These are phyloP conservation scores for Linnaemya tessellans DNA, from an alignment of 2,888 invertebrate species.

Conservation along the genomic window DNA sequence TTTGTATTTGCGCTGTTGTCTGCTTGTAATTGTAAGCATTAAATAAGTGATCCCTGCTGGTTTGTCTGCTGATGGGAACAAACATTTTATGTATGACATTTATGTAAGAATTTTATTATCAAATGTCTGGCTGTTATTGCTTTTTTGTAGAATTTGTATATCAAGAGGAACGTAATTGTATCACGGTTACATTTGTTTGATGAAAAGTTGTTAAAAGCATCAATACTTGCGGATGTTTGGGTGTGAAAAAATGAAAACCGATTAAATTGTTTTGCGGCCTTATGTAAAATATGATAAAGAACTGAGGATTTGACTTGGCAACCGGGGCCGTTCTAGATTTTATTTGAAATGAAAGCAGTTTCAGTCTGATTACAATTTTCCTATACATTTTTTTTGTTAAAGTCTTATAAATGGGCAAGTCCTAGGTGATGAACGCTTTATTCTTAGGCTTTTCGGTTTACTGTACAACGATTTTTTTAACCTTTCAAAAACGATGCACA, in stretches of 20 bases:
- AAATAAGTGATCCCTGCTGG: conserved; percentile 71
- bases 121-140: conserved; percentile 70
- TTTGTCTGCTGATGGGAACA: conserved; percentile 53
- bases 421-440: no score
- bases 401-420: no score
- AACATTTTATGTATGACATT: conserved; percentile 69
- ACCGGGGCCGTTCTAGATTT: no score
- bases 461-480: no score
- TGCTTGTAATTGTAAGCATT: conserved; percentile 54
- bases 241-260: background rate
- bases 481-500: no score
- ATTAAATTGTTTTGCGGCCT: background rate
- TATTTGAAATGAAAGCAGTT: no score
- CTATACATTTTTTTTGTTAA: no score
- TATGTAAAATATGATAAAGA: no score
- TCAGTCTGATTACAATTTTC: no score
- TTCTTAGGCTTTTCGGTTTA: no score
- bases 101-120: conserved; percentile 69
- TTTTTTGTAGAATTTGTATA: conserved; percentile 4
- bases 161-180: conserved; percentile 3
- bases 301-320: no score
- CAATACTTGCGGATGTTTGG: background rate
- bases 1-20: conserved; percentile 21
- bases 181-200: conserved; percentile 23
- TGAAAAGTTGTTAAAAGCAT: background rate